Evolutionary conservation across 2,797 vertebrate species (phyloP).

Genomic region (Coilia nasus): DNA sequence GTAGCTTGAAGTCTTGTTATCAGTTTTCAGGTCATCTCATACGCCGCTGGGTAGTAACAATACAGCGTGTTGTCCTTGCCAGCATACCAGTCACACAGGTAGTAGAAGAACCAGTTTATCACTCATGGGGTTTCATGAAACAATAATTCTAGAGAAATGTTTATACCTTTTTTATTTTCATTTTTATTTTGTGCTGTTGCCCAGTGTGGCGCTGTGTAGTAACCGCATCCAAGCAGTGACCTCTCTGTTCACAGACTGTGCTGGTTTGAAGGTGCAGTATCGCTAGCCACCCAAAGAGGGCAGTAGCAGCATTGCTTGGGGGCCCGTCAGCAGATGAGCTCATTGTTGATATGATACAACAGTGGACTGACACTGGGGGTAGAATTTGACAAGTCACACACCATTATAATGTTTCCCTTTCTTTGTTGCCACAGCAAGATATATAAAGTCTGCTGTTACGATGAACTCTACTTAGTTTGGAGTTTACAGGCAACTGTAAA

Average conservation of each 20-base stretch:
- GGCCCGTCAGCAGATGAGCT: neutral
- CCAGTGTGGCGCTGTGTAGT: neutral
- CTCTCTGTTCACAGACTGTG: neutral
- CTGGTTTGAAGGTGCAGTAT: constrained; percentile 40
- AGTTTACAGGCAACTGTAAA: neutral
- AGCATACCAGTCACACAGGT: neutral
- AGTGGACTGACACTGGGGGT: constrained; percentile 9
- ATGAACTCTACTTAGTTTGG: neutral
- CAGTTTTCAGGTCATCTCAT: neutral
- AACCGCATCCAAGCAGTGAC: neutral
- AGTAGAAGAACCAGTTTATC: neutral
- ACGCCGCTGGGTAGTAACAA: neutral
- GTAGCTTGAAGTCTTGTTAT: neutral
- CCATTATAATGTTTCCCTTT: neutral
- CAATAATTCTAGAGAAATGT: neutral
- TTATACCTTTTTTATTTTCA: neutral
- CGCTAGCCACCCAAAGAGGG: constrained; percentile 64
- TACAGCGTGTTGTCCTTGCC: neutral
- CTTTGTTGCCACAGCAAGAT: constrained; percentile 2
- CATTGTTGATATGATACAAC: constrained; percentile 11
- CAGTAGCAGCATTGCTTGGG: constrained; percentile 56
- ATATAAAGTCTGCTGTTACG: constrained; percentile 18
- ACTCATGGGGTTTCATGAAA: neutral
- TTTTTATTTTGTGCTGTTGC: neutral
- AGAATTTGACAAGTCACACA: constrained; percentile 7